These are phyloP conservation scores for Thalassarche chlororhynchos DNA, from an alignment of 2,113 vertebrate genomes.

Conservation along the genomic window DNA sequence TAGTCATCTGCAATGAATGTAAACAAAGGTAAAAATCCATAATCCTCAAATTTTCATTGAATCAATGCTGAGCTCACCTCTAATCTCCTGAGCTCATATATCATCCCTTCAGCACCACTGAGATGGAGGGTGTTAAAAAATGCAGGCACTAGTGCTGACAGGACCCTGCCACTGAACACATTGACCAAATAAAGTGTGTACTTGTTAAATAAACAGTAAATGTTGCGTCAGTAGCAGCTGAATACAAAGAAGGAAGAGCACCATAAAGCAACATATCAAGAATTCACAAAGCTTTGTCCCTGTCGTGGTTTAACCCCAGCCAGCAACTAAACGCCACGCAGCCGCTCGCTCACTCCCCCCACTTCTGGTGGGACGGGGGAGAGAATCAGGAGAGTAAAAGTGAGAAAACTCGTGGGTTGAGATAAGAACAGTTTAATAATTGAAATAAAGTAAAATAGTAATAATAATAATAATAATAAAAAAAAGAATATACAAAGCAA, in stretches of 20 bases:
- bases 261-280: neutral
- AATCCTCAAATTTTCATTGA: neutral
- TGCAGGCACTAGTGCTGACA: neutral
- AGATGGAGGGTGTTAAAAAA: neutral
- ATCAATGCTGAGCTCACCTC: neutral
- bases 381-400: too few species aligned
- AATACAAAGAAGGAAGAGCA: neutral
- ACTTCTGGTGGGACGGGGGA: too few species aligned
- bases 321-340: too few species aligned
- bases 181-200: neutral
- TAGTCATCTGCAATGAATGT: neutral
- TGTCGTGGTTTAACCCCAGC: too few species aligned
- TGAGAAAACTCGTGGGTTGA: too few species aligned
- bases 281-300: neutral
- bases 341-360: too few species aligned
- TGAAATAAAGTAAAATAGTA: too few species aligned
- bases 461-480: too few species aligned
- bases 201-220: neutral
- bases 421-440: too few species aligned
- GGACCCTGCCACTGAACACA: neutral
- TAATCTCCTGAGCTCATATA: neutral
- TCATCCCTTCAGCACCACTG: neutral
- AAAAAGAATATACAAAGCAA: too few species aligned
- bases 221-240: neutral
- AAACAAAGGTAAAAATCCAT: neutral